Conservation (phyloP, 2,888 invertebrate species). For the Apodemia zela region DNA sequence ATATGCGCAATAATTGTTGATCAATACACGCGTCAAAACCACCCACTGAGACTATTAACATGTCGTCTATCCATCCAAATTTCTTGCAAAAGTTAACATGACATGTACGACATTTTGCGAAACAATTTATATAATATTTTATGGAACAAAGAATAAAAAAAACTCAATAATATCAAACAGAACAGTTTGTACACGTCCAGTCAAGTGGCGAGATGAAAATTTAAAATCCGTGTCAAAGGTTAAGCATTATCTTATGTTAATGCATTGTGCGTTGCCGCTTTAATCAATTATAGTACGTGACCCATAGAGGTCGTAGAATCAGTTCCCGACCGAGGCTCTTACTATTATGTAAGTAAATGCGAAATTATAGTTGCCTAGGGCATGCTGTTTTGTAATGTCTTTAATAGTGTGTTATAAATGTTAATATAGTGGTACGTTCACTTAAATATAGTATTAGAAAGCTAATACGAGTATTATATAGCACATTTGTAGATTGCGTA, state of each 20-base stretch:
- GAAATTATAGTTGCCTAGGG: constrained; percentile 22
- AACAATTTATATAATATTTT: constrained; percentile 5
- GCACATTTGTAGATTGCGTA: background rate
- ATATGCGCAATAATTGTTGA: too few species aligned
- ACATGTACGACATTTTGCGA: constrained; percentile 7
- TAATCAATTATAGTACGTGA: constrained; percentile 76
- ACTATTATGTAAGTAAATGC: constrained; percentile 26
- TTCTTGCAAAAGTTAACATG: constrained; percentile 1
- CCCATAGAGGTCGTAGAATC: constrained; percentile 61
- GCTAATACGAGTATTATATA: constrained; percentile 4
- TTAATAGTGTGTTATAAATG: constrained; percentile 10
- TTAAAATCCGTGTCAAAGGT: constrained; percentile 70
- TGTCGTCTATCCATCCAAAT: background rate
- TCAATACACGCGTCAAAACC: background rate
- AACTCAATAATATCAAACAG: constrained; percentile 5
- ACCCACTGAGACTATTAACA: background rate
- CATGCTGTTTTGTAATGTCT: background rate
- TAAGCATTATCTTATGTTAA: constrained; percentile 79
- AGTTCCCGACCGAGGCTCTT: constrained; percentile 39
- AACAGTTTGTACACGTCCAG: constrained; percentile 32
- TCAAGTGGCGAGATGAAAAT: constrained; percentile 59
- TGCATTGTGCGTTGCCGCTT: constrained; percentile 64
- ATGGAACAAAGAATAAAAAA: background rate
- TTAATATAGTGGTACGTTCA: constrained; percentile 3
- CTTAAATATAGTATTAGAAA: constrained; percentile 11